A percentile compares a stretch with the other conserved stretches of the same genome.
Evolutionary conservation across 2,113 vertebrate genomes (phyloP).

Genomic region (Pterocles orientalis): DNA sequence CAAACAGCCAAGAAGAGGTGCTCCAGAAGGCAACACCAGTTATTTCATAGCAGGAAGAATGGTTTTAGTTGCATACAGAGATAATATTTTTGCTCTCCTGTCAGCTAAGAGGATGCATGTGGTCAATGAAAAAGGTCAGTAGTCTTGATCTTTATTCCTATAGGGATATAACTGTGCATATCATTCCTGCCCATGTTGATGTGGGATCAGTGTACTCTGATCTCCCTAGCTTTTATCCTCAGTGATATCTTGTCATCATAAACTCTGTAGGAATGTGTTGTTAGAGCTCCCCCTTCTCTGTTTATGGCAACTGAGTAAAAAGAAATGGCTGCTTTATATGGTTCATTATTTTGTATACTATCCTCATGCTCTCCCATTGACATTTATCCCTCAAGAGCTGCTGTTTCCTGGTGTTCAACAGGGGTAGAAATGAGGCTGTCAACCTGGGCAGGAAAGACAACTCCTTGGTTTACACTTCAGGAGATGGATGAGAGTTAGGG

Average conservation of each 20-base stretch:
- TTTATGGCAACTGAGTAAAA: not conserved
- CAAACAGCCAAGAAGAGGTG: not conserved
- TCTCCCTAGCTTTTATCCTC: not conserved
- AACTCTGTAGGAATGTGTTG: not conserved
- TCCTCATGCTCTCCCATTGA: not conserved
- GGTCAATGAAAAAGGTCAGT: not conserved
- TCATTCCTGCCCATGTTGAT: not conserved
- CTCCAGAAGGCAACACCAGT: not conserved
- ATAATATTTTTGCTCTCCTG: not conserved
- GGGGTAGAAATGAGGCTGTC: not conserved
- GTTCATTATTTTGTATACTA: not conserved
- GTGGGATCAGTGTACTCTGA: not conserved
- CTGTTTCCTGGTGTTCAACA: not conserved
- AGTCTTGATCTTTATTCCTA: not conserved
- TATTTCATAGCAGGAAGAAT: not conserved
- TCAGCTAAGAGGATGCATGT: not conserved
- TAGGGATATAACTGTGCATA: not conserved
- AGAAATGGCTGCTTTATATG: not conserved
- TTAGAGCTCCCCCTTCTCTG: not conserved
- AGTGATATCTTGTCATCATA: not conserved
- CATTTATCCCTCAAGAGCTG: accelerated
- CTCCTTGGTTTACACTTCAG: not conserved
- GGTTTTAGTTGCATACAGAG: not conserved
- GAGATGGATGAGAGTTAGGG: not conserved
- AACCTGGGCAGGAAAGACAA: not conserved